phyloP scores from a whole-genome alignment of 2,113 vertebrate genomes.

The Lepus timidus region DNA sequence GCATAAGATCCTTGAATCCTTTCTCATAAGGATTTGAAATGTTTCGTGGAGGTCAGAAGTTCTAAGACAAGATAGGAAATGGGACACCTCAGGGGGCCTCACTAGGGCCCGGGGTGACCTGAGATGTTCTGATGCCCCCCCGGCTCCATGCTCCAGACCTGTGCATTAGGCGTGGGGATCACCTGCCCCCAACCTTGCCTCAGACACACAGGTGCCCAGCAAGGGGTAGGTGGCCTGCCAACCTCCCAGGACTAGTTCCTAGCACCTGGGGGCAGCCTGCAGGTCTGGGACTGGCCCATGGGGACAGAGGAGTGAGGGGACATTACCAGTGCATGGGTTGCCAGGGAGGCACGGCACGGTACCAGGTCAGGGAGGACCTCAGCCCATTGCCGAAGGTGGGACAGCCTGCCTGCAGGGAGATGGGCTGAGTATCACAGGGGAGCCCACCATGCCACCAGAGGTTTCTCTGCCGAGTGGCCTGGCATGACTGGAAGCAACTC shows the following conservation, averaged over 20 bases:
- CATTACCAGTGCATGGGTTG: background rate
- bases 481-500: background rate
- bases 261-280: too few species aligned
- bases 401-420: background rate
- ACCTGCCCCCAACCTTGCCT: background rate
- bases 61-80: background rate
- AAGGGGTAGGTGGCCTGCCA: background rate
- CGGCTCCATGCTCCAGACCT: background rate
- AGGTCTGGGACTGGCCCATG: background rate
- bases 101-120: background rate
- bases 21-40: background rate
- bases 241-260: background rate
- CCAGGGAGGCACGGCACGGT: background rate
- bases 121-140: background rate
- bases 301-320: background rate
- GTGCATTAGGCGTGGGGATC: background rate
- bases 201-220: background rate
- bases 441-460: background rate
- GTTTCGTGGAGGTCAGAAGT: background rate
- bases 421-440: too few species aligned
- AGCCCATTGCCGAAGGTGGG: background rate
- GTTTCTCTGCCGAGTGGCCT: background rate
- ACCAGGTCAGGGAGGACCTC: background rate
- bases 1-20: background rate
- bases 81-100: background rate